A percentile compares a stretch with the other conserved stretches of the same genome.
These are phyloP conservation scores for Cryptus viduatorius DNA, from an alignment of 2,888 invertebrate species.

Conservation along the genomic window DNA sequence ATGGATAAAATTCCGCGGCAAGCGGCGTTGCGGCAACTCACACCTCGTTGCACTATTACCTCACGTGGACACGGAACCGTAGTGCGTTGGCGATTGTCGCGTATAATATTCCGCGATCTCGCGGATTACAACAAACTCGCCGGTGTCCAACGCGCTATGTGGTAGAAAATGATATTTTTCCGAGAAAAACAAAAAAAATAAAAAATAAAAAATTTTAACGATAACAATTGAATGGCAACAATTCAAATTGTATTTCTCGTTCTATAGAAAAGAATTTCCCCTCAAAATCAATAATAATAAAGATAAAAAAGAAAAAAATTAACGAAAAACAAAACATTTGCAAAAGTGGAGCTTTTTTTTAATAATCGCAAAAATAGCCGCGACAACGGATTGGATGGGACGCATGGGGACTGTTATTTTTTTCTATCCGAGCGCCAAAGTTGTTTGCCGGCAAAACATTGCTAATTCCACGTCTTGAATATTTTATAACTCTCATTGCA, in stretches of 20 bases:
- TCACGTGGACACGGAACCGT: slow-evolving; percentile 94
- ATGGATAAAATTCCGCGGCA: slow-evolving; percentile 91
- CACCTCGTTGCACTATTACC: slow-evolving; percentile 94
- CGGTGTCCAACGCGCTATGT: slow-evolving; percentile 97
- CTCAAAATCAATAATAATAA: background rate
- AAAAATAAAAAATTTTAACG: background rate
- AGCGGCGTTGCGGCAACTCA: slow-evolving; percentile 88
- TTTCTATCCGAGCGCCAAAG: slow-evolving; percentile 19
- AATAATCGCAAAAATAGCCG: background rate
- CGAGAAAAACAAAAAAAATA: too few species aligned
- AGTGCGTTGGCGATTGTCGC: slow-evolving; percentile 93
- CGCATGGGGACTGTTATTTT: slow-evolving; percentile 32
- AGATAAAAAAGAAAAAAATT: background rate
- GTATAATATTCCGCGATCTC: slow-evolving; percentile 95
- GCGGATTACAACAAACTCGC: slow-evolving; percentile 97
- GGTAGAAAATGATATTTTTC: slow-evolving; percentile 86
- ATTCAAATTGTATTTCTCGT: background rate
- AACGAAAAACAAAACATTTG: background rate
- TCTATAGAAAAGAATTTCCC: background rate
- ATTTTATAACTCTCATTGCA: slow-evolving; percentile 46
- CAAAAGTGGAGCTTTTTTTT: background rate
- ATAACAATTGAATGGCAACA: too few species aligned
- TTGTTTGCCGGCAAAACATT: slow-evolving; percentile 47
- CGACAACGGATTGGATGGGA: slow-evolving; percentile 33
- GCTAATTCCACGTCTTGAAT: slow-evolving; percentile 48